Conservation (phyloP, 2,113 vertebrate species). For the Artemisiospiza belli region DNA sequence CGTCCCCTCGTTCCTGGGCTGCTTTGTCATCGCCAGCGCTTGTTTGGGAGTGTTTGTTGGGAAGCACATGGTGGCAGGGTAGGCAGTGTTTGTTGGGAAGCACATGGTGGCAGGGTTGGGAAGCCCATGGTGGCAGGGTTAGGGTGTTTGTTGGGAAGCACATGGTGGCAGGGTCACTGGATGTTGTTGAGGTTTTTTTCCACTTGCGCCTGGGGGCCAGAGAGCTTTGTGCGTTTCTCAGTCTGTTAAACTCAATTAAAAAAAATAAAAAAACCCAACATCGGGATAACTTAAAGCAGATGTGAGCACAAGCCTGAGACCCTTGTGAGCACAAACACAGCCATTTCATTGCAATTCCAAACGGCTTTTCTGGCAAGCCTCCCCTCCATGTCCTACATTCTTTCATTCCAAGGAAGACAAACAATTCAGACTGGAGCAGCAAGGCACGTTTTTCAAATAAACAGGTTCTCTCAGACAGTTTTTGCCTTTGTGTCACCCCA, state of each 20-base stretch:
- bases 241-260: slow-evolving; percentile 61
- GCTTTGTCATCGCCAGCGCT: neutral
- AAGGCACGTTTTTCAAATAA: slow-evolving; percentile 64
- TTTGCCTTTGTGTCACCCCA: slow-evolving; percentile 34
- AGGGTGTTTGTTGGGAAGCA: slow-evolving; percentile 49
- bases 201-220: neutral
- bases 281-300: slow-evolving; percentile 66
- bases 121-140: neutral
- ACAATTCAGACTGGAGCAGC: slow-evolving; percentile 50
- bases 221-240: slow-evolving; percentile 42
- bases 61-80: no score
- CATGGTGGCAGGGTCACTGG: slow-evolving; percentile 39
- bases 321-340: slow-evolving; percentile 62
- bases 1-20: neutral
- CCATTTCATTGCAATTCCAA: slow-evolving; percentile 63
- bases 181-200: slow-evolving; percentile 51
- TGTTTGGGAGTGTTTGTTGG: slow-evolving; percentile 19
- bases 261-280: neutral
- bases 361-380: slow-evolving; percentile 57
- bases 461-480: slow-evolving; percentile 47
- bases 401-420: slow-evolving; percentile 70
- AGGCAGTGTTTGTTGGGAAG: slow-evolving; percentile 31
- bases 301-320: slow-evolving; percentile 58
- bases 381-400: slow-evolving; percentile 53
- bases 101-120: slow-evolving; percentile 15